Evolutionary conservation across 1,140 invertebrate genomes (phyloP), one percentile per base, ranked within the genome.

Genomic region (Pseudomyrmex gracilis): DNA sequence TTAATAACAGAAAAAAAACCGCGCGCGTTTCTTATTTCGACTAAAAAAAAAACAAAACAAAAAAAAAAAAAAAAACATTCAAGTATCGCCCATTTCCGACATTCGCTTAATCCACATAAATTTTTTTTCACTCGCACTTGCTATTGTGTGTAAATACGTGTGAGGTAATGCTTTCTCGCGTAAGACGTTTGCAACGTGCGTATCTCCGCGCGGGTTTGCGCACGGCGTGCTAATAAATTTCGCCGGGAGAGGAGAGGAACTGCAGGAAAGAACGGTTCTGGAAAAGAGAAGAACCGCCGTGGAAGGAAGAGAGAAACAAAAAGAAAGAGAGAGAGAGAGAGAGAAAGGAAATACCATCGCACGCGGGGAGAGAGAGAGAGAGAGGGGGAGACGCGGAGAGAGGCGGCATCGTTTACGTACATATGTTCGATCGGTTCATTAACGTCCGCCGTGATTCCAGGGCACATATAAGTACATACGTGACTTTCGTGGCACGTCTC

Each of bases 401-500:
- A 70, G n/a, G 63, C 64, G 66, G 64, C 68, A 63, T 78, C 67
- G 63, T 84, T 84, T 84, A 61, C 85, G 84, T 77, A 47, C 85
- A 77, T 77, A 53, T n/a, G 57, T 63, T 77, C 73, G 61, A 85
- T 85, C 80, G 82, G 84, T 85, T 85, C 82, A 77, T 85, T 85
- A 85, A 84, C 57, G 84, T 84, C 64, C 68, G 43, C 17, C 71
- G 84, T 53, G 67, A 51, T 63, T 83, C 45, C 63, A 66, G 55
- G 10, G 45, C 7, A 15, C 47, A 74, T 53, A 22, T 53, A 22
- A 49, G 45, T 2, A 15, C 47, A 64, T 34, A 24, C 22, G 22
- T 34, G 47, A 83, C 60, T 76, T 17, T 12, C 73, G 60, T 60
- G 73, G 47, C 20, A 61, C 10, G 82, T 4, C 61, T 17, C n/a